These are phyloP conservation scores for Diloba caeruleocephala DNA, from an alignment of 2,888 invertebrate species.

Conservation along the genomic window DNA sequence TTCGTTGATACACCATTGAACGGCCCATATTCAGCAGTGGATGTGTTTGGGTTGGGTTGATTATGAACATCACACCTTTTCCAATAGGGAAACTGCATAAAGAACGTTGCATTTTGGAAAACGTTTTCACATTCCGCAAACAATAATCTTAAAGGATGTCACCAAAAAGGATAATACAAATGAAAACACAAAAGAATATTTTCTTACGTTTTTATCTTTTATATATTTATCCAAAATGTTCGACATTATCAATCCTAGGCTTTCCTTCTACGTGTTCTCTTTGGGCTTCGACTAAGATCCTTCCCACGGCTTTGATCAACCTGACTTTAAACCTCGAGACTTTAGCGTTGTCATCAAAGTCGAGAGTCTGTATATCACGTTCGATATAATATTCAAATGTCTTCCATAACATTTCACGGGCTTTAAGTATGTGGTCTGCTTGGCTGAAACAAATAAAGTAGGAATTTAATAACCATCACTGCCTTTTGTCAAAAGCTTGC, in stretches of 20 bases:
- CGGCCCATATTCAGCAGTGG: too few species aligned
- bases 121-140: too few species aligned
- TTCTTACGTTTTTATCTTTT: not conserved
- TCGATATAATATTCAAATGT: constrained; percentile 84
- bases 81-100: too few species aligned
- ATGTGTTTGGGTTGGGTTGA: too few species aligned
- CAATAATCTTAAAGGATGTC: too few species aligned
- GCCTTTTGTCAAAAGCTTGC: too few species aligned
- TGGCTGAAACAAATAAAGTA: constrained; percentile 79
- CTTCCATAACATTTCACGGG: constrained; percentile 83
- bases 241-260: constrained; percentile 11
- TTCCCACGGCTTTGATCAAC: constrained; percentile 71
- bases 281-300: constrained; percentile 73
- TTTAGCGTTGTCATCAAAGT: constrained; percentile 63
- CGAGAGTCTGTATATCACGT: constrained; percentile 67
- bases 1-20: too few species aligned
- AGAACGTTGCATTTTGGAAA: too few species aligned
- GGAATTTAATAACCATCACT: not conserved
- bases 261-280: constrained; percentile 55
- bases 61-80: too few species aligned
- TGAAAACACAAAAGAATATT: constrained; percentile 7
- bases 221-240: constrained; percentile 22
- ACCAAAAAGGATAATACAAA: too few species aligned
- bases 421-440: constrained; percentile 77
- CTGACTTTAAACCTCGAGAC: constrained; percentile 70